A percentile compares a stretch with the other conserved stretches of the same genome.
These are phyloP conservation scores for Cherax destructor DNA, from an alignment of 1,140 invertebrate species.

Conservation along the genomic window DNA sequence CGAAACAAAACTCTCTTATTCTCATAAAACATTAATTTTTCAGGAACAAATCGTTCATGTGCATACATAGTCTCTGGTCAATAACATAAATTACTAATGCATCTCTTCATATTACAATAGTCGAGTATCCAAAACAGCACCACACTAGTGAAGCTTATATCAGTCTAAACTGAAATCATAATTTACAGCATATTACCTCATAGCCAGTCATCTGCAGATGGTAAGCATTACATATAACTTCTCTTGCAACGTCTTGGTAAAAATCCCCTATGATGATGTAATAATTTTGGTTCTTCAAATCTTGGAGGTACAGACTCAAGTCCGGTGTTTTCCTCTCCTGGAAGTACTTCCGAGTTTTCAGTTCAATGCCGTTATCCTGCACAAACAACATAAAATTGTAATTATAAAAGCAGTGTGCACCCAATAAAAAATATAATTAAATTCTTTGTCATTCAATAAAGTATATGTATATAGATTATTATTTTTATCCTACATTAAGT, in stretches of 20 bases:
- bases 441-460: too few relatives aligned
- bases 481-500: too few relatives aligned
- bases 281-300: constrained; percentile 81
- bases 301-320: constrained; percentile 76
- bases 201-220: constrained; percentile 78
- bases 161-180: not conserved
- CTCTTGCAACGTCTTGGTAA: constrained; percentile 81
- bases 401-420: not conserved
- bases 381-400: not conserved
- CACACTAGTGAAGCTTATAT: too few relatives aligned
- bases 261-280: constrained; percentile 89
- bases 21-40: too few relatives aligned
- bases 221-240: constrained; percentile 86
- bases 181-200: constrained; percentile 40
- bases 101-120: not conserved
- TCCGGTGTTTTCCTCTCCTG: constrained; percentile 53
- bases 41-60: too few relatives aligned
- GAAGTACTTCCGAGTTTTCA: constrained; percentile 60
- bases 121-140: not conserved
- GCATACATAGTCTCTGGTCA: too few relatives aligned
- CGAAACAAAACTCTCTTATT: too few relatives aligned
- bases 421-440: not conserved
- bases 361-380: constrained; percentile 54
- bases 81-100: too few relatives aligned
- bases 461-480: too few relatives aligned